Evolutionary conservation across 2,113 vertebrate genomes (phyloP).

Genomic region (Rhombomys opimus): DNA sequence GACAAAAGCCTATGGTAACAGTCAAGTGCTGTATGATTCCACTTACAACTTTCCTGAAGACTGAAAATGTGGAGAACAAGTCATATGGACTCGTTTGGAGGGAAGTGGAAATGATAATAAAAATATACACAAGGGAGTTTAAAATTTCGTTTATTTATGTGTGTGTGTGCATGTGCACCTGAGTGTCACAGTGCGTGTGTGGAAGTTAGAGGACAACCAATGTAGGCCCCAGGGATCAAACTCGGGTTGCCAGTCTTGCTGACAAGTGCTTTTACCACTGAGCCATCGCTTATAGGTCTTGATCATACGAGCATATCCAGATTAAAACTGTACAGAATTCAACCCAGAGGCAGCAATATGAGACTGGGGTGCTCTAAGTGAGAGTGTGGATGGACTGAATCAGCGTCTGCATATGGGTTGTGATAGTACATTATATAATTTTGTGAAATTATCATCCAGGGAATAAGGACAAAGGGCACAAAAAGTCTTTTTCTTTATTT

Average conservation of each 20-base stretch:
- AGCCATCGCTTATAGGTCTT: neutral
- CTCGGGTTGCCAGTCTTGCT: neutral
- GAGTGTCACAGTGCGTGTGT: neutral
- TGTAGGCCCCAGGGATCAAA: neutral
- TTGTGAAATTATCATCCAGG: neutral
- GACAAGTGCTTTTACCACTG: neutral
- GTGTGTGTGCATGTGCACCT: too few species aligned
- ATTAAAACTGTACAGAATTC: neutral
- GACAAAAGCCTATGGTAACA: neutral
- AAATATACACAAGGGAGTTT: too few species aligned
- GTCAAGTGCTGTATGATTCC: neutral
- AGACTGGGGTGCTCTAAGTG: fast-evolving
- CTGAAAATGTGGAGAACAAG: neutral
- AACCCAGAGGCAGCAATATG: neutral
- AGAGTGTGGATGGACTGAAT: fast-evolving
- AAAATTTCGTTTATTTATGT: too few species aligned
- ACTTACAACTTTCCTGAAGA: neutral
- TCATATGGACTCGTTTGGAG: fast-evolving
- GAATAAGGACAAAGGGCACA: fast-evolving
- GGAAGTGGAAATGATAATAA: too few species aligned
- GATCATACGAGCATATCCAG: too few species aligned
- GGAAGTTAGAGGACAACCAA: neutral
- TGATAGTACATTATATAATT: too few species aligned
- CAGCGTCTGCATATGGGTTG: fast-evolving
- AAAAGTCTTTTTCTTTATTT: neutral